Evolutionary conservation across 2,797 vertebrate genomes (phyloP), one percentile per base, ranked within the genome.

Genomic region (Gallinago nigripennis): DNA sequence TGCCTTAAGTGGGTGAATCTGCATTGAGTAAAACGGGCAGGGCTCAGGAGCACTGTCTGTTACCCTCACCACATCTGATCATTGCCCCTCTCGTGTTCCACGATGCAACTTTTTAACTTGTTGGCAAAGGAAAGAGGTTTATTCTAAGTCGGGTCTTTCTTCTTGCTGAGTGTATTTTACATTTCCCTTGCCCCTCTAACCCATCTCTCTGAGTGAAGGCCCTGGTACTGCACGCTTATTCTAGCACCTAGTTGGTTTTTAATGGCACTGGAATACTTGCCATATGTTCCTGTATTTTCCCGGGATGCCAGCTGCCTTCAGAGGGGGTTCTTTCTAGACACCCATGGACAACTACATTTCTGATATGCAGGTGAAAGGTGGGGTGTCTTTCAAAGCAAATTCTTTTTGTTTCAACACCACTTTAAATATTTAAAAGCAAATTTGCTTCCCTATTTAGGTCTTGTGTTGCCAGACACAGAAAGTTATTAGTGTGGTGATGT

Each of bases 181-280:
- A 1, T 51, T 66, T 65, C n/a, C 43, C 10, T 23, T 39, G 31
- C 11, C 16, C 7, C n/a, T 54, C 9, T 7, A 6, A 27, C 31
- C 35, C 46, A 1, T 0, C 27, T 60, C 68, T 43, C 18, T 25
- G 28, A 33, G 8, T 8, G 12, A 23, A 57, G 61, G 16, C 28
- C 48, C 30, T 0, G 0, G n/a, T 37, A 35, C 20, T 3, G 2
- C 33, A 8, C 0, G 0, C 21, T 41, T 39, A 1, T 4, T 57
- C 6, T 18, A 7, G 31, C 17, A 5, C 25, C 46, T 35, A 5
- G 31, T 39, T 51, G n/a, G 21, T 25, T 25, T 76, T 76, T 61
- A 54, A 28, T 0, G 3, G 45, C 41, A 8, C 3, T 19, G 54
- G 8, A 66, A 48, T 35, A 3, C 33, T 57, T 86, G 66, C 50